Base-by-base conservation (phyloP, 2,797 vertebrate species). In the Cygnus olor region DNA sequence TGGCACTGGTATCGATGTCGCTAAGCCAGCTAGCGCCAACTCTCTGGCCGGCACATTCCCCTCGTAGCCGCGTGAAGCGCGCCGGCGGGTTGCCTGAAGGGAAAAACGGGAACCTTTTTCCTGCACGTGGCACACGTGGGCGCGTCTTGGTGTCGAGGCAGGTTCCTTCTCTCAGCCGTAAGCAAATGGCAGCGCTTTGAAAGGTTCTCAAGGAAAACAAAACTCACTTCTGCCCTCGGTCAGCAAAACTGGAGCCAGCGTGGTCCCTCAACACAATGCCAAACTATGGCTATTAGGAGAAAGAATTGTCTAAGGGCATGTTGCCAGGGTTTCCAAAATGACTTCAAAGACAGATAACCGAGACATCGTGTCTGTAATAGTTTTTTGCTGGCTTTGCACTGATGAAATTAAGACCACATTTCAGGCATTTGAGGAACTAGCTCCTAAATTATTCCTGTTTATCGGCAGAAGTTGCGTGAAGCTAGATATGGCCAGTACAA, bases 1-100 rank as follows among this genome's bases (percentile, higher is more conserved):
- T 97, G 98, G 98, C 94, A 92, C 97, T 82, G 74, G 98, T 78
- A 95, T 89, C 85, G 44, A 94, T 70, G 95, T 90, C 56, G 27
- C 95, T 89, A 28, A 83, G 85, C 91, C 95, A 90, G 64, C 57
- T 11, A 63, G 83, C 3, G 28, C 84, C 91, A 72, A 42, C 38
- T 68, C 66, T 73, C 64, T 6, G 2, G 24, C 91, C 49, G 49
- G 81, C 16, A 2, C 8, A 16, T 10, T 10, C 70, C 30, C 79
- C 63, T 40, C 7, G 2, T 45, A 42, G 64, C 69, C 65, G 70
- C 3, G 49, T 6, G 38, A 38, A 60, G 61, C 1, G 4, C 45
- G 5, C 0, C 1, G 3, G 93, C 10, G 30, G 19, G 22, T 14
- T 70, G 61, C 34, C 34, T 18, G 74, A 89, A 79, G 76, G 87